A percentile compares a stretch with the other conserved stretches of the same genome.
These are phyloP conservation scores for Cavia aperea DNA, from an alignment of 2,113 vertebrate species.

Conservation along the genomic window DNA sequence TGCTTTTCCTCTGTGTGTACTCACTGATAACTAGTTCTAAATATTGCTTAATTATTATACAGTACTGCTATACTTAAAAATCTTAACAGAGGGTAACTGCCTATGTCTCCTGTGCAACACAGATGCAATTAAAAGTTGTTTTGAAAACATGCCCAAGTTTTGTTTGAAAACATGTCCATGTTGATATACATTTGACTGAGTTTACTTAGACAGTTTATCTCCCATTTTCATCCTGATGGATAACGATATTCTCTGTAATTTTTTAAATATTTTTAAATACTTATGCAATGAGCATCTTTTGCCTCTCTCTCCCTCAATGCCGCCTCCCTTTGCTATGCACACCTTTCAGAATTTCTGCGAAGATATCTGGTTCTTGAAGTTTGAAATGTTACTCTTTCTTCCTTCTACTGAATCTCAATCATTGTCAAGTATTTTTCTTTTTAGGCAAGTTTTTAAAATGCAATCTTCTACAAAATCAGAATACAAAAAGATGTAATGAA, in stretches of 20 bases:
- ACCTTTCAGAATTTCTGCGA: not conserved
- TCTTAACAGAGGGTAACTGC: not conserved
- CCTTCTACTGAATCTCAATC: not conserved
- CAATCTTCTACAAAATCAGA: not conserved
- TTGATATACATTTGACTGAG: not conserved
- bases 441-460: not conserved
- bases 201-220: not conserved
- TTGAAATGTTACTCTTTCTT: not conserved
- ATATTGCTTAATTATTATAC: not conserved
- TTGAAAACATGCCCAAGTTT: not conserved
- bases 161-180: not conserved
- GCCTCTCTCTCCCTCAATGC: not conserved
- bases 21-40: not conserved
- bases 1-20: not conserved
- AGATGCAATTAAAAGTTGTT: not conserved
- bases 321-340: not conserved
- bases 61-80: not conserved
- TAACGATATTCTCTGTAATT: not conserved
- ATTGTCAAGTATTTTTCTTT: not conserved
- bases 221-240: not conserved
- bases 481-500: not conserved
- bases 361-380: not conserved
- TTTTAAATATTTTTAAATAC: constrained; percentile 21
- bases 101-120: not conserved
- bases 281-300: not conserved